phyloP scores from a whole-genome alignment of 2,888 invertebrate genomes.

The Holacanthella duospinosa region DNA sequence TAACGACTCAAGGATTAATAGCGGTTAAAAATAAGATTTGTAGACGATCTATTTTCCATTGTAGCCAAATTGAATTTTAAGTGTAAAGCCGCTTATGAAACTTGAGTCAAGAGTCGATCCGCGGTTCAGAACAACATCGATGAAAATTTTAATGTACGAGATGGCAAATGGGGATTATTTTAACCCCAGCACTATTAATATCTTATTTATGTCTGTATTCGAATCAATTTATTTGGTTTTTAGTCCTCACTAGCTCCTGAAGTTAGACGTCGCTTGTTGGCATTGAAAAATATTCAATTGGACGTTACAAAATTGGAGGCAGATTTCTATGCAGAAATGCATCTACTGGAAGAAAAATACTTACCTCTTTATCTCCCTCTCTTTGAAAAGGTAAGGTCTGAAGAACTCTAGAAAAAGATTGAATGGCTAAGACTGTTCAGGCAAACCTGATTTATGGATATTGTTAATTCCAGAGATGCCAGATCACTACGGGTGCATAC shows the following conservation, averaged over 20 bases:
- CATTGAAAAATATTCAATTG: conserved; percentile 35
- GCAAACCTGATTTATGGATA: not conserved
- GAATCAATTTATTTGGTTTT: not conserved
- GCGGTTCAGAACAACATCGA: no score
- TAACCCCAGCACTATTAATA: no score
- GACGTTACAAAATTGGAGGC: conserved; percentile 35
- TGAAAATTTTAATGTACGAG: no score
- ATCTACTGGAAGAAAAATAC: conserved; percentile 83
- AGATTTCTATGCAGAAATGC: conserved; percentile 87
- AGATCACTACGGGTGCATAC: conserved; percentile 50
- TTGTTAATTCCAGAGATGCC: conserved; percentile 29
- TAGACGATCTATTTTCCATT: no score
- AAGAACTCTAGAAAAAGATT: not conserved
- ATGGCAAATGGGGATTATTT: no score
- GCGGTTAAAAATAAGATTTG: no score
- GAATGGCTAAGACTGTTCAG: not conserved
- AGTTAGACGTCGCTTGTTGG: conserved; percentile 30
- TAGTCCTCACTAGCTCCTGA: conserved; percentile 24
- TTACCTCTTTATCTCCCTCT: conserved; percentile 64
- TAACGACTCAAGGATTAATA: no score
- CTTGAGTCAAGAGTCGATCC: no score
- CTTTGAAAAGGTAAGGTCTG: conserved; percentile 58
- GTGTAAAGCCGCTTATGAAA: no score
- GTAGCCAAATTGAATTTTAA: no score
- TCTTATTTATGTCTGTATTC: not conserved